These are phyloP conservation scores for Diabrotica balteata DNA, from an alignment of 2,888 invertebrate genomes.

Conservation along the genomic window DNA sequence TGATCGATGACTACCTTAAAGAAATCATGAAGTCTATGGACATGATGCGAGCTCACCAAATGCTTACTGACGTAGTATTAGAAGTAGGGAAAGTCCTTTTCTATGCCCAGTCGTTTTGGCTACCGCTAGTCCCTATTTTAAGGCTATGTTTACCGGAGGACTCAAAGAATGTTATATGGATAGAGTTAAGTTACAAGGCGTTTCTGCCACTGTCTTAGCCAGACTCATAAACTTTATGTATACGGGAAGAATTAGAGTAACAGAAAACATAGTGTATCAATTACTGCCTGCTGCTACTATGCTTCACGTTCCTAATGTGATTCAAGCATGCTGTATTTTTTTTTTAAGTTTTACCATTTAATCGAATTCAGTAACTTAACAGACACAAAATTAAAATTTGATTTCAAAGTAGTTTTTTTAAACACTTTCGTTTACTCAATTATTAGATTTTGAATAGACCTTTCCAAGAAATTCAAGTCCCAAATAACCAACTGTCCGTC, in stretches of 20 bases:
- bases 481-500: conserved; percentile 97
- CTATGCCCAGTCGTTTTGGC: conserved; percentile 89
- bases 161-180: conserved; percentile 90
- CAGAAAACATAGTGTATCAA: conserved; percentile 90
- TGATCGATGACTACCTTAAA: conserved; percentile 83
- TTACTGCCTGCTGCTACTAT: conserved; percentile 91
- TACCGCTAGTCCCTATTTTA: conserved; percentile 92
- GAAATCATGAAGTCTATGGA: conserved; percentile 86
- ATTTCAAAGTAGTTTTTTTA: too few relatives aligned
- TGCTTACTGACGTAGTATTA: conserved; percentile 84
- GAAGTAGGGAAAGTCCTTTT: conserved; percentile 84
- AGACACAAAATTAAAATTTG: too few relatives aligned
- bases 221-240: conserved; percentile 91
- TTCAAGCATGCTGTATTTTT: too few relatives aligned
- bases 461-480: conserved; percentile 79
- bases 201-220: conserved; percentile 87
- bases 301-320: too few relatives aligned
- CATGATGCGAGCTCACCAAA: conserved; percentile 87
- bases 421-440: conserved; percentile 56
- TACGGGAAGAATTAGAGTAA: conserved; percentile 87
- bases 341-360: too few relatives aligned
- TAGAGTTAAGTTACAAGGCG: conserved; percentile 81
- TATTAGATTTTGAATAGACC: conserved; percentile 72
- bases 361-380: too few relatives aligned
- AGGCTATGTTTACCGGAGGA: conserved; percentile 95